Base-by-base conservation (phyloP, 2,113 vertebrate species). In the Hippocampus barbouri region DNA sequence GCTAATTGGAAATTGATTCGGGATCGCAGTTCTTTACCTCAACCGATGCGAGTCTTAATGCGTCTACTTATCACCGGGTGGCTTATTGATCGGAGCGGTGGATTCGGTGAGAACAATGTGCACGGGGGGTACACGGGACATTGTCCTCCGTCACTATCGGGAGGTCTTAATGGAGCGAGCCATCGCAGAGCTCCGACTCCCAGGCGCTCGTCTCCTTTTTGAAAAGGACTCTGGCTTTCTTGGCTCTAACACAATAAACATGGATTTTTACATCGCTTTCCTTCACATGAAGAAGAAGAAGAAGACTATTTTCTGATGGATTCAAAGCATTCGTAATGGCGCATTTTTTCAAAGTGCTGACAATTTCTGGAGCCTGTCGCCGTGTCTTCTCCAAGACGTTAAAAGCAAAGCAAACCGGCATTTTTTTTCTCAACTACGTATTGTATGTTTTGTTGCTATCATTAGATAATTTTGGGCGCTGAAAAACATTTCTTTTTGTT, bases 1-100 rank as follows among this genome's bases (percentile, higher is more conserved):
- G 78, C 68, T 89, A 90, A 91, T 90, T 89, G 83, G 79, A 66
- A 80, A 83, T 75, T 85, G 81, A 89, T 90, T 61, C 83, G 87
- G 85, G 7, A 34, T 15, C n/a, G 56, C 21, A 11, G 21, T 59
- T 59, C 14, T 59, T 59, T 27, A 59, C 27, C 27, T 61, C 25
- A 30, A 16, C 5, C 12, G 23, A 59, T 25, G 56, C 10, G 12
- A 12, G 56, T 27, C 64, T 20, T 25, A 66, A 66, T 74, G 59
- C 51, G 41, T 4, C 30, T 43, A 40, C 66, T 77, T n/a, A 70
- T 77, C 70, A 75, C 16, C 43, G 20, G 40, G 45, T 47, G 56
- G 67, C 66, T 49, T 74, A 66, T 65, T 41, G 54, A 74, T 43
- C 63, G 38, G 47, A 68, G 56, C 62, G 54, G 38, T 25, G 69